These are phyloP conservation scores for Drosophila koepferae DNA, from an alignment of 2,888 invertebrate species.

Conservation along the genomic window DNA sequence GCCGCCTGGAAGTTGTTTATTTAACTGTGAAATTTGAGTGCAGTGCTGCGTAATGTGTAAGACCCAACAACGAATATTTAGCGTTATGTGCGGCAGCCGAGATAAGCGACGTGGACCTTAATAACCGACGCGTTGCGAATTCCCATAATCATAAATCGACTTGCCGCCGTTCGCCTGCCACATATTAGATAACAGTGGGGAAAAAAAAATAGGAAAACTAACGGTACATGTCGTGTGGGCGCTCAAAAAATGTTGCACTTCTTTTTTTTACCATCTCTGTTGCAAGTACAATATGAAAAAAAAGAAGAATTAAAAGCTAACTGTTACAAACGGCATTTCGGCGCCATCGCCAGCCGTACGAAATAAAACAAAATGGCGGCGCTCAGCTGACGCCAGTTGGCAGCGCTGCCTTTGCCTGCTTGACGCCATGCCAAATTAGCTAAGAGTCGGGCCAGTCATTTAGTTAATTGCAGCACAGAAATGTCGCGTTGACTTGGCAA, in stretches of 20 bases:
- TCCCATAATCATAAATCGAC: constrained; percentile 65
- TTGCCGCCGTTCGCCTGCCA: constrained; percentile 24
- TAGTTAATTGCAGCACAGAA: constrained; percentile 78
- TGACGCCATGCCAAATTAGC: constrained; percentile 84
- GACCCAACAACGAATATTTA: constrained; percentile 60
- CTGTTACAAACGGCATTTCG: constrained; percentile 74
- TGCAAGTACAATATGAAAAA: constrained; percentile 2
- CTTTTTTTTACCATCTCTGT: constrained; percentile 1
- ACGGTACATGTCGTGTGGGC: constrained; percentile 36
- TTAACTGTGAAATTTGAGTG: constrained; percentile 78
- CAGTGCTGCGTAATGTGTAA: constrained; percentile 63
- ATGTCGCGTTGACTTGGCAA: constrained; percentile 44
- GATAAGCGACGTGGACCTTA: constrained; percentile 66
- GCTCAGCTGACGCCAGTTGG: constrained; percentile 56
- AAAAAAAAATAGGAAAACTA: not conserved
- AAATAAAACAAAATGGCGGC: constrained; percentile 69
- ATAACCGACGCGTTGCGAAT: constrained; percentile 44
- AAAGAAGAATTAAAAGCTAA: constrained; percentile 57
- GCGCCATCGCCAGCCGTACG: constrained; percentile 75
- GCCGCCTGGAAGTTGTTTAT: constrained; percentile 71
- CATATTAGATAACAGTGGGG: constrained; percentile 15
- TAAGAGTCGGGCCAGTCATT: constrained; percentile 76
- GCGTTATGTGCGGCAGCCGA: constrained; percentile 53
- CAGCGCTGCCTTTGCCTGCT: constrained; percentile 61
- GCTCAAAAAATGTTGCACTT: constrained; percentile 36